A percentile compares a stretch with the other conserved stretches of the same genome.
Conservation (phyloP, 2,797 vertebrate species). For the Cottoperca gobio region DNA sequence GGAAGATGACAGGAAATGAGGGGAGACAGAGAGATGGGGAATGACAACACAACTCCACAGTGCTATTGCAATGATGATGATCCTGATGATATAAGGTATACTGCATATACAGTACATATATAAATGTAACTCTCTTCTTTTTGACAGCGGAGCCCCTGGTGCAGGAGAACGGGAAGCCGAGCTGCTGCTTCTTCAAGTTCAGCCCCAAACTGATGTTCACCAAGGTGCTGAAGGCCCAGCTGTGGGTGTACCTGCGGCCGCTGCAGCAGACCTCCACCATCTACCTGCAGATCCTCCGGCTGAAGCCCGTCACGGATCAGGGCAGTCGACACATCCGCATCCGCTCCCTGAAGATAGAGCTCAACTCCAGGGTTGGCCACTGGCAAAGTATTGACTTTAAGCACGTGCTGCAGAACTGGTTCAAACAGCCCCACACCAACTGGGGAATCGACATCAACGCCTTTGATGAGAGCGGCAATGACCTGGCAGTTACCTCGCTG, state of each 20-base stretch:
- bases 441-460: conserved; percentile 99
- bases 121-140: conserved; percentile 39
- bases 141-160: conserved; percentile 93
- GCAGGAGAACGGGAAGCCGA: conserved; percentile 96
- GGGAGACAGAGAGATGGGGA: neutral
- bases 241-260: conserved; percentile 98
- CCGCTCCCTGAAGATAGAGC: conserved; percentile 97
- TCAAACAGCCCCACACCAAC: conserved; percentile 98
- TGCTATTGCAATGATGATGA: neutral
- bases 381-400: conserved; percentile 99
- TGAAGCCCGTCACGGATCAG: conserved; percentile 95
- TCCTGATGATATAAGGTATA: neutral
- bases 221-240: conserved; percentile 98
- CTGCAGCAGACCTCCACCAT: conserved; percentile 96
- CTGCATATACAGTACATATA: neutral
- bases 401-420: conserved; percentile 99
- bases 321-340: conserved; percentile 98
- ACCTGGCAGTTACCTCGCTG: conserved; percentile 96
- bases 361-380: conserved; percentile 93
- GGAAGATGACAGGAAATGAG: neutral
- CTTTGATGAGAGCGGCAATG: conserved; percentile 96
- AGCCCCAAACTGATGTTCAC: conserved; percentile 99
- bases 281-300: conserved; percentile 97
- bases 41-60: neutral
- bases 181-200: conserved; percentile 99